Percentiles rank a stretch among this genome's conserved stretches.
These are phyloP conservation scores for Trichoplusia ni DNA, from an alignment of 1,140 invertebrate genomes.

Conservation along the genomic window DNA sequence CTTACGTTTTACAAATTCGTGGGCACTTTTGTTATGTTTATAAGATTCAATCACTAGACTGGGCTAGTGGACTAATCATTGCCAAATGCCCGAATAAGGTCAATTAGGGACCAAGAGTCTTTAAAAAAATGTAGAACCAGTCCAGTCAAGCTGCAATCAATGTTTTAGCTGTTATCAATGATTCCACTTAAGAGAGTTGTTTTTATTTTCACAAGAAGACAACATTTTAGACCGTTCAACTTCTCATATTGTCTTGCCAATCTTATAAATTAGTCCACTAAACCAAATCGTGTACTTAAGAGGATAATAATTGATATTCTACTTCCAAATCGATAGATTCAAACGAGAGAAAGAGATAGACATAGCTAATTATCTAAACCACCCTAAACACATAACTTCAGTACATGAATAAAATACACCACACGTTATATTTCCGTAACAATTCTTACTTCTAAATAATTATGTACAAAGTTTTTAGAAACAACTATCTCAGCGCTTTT, in stretches of 20 bases:
- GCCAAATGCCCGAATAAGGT: no score
- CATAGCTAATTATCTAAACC: conserved; percentile 45
- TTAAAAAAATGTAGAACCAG: no score
- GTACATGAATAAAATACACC: conserved; percentile 58
- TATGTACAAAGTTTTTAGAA: conserved; percentile 57
- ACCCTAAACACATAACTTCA: conserved; percentile 42
- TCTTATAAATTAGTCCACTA: conserved; percentile 9
- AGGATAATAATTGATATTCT: conserved; percentile 48
- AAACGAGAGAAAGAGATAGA: conserved; percentile 50
- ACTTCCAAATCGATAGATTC: conserved; percentile 46
- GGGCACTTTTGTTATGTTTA: conserved; percentile 64
- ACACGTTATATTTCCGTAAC: conserved; percentile 59
- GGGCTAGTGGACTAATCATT: conserved; percentile 24
- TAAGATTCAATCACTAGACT: conserved; percentile 42
- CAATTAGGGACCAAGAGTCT: no score
- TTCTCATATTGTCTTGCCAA: no score
- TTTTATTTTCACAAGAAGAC: no score
- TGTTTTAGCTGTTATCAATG: no score
- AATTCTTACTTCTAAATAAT: conserved; percentile 63
- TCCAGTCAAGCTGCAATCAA: no score
- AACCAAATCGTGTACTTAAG: conserved; percentile 3
- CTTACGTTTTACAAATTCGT: conserved; percentile 71
- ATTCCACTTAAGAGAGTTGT: no score
- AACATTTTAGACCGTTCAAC: no score
- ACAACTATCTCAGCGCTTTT: conserved; percentile 29